These are phyloP conservation scores for Ametastegia equiseti DNA, from an alignment of 2,888 invertebrate genomes.

Conservation along the genomic window DNA sequence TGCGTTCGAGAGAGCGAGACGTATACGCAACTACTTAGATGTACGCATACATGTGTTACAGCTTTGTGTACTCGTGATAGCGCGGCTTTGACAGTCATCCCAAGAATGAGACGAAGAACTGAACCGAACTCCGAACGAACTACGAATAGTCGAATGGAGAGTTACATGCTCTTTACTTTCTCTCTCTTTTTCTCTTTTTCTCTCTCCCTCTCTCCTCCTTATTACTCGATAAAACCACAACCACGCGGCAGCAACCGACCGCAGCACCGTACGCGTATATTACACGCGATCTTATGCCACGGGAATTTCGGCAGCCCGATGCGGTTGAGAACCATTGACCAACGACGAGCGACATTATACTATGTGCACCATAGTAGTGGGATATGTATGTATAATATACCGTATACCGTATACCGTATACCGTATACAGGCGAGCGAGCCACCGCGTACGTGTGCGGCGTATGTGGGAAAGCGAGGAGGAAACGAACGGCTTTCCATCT, in stretches of 20 bases:
- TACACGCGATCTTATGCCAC: conserved; percentile 12
- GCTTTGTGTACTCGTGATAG: conserved; percentile 45
- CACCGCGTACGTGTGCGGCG: not conserved
- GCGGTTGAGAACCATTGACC: conserved; percentile 24
- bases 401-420: not conserved
- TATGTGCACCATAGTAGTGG: too few relatives aligned
- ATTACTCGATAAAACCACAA: conserved; percentile 20
- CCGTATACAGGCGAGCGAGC: not conserved
- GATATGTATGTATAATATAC: not conserved
- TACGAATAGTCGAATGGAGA: conserved; percentile 17
- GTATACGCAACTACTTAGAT: not conserved
- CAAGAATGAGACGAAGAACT: conserved; percentile 14
- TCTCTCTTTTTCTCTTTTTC: not conserved
- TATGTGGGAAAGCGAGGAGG: not conserved
- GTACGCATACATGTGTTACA: not conserved
- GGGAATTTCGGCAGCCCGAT: not conserved
- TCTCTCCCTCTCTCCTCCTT: not conserved
- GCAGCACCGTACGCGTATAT: conserved; percentile 1
- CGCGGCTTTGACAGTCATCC: not conserved
- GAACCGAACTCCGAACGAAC: conserved; percentile 13
- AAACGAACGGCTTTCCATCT: not conserved
- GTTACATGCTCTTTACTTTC: not conserved
- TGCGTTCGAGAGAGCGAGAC: conserved; percentile 16
- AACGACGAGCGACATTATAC: not conserved
- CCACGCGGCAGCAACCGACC: conserved; percentile 3